Conservation (phyloP, 2,888 invertebrate species). For the Helleia helle region DNA sequence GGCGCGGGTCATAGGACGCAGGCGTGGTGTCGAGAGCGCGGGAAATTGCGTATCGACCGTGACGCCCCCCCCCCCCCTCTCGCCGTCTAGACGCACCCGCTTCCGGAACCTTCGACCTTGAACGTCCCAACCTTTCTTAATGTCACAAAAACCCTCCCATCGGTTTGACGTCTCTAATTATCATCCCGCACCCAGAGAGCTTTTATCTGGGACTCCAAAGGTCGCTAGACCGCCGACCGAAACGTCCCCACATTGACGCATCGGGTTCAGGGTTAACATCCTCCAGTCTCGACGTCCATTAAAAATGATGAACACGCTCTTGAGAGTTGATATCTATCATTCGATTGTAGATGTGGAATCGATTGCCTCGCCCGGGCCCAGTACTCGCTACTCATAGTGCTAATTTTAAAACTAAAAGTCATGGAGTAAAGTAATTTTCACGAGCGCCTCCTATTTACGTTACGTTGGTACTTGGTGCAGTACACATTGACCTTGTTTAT, state of each 20-base stretch:
- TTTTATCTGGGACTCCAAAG: slow-evolving; percentile 26
- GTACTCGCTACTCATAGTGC: not conserved
- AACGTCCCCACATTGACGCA: slow-evolving; percentile 55
- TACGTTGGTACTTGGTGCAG: slow-evolving; percentile 8
- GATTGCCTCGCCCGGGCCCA: not conserved
- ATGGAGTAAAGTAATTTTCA: slow-evolving; percentile 1
- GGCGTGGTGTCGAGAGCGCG: slow-evolving; percentile 61
- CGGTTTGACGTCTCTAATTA: slow-evolving; percentile 44
- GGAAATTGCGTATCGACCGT: slow-evolving; percentile 72
- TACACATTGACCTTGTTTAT: slow-evolving; percentile 9
- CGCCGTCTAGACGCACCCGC: slow-evolving; percentile 69
- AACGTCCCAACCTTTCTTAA: slow-evolving; percentile 70
- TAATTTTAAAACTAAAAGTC: slow-evolving; percentile 10
- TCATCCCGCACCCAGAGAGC: slow-evolving; percentile 20
- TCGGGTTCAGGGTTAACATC: slow-evolving; percentile 55
- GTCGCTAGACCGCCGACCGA: slow-evolving; percentile 53
- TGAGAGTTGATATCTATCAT: slow-evolving; percentile 18
- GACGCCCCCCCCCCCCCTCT: slow-evolving; percentile 49
- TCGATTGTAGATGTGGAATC: slow-evolving; percentile 5
- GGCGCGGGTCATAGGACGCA: slow-evolving; percentile 49
- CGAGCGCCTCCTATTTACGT: slow-evolving; percentile 5
- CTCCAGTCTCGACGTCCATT: slow-evolving; percentile 33
- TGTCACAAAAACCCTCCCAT: slow-evolving; percentile 49
- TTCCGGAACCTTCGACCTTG: slow-evolving; percentile 74
- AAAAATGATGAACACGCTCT: slow-evolving; percentile 25